These are phyloP conservation scores for Phaethornis superciliosus DNA, from an alignment of 2,113 vertebrate species.

Conservation along the genomic window DNA sequence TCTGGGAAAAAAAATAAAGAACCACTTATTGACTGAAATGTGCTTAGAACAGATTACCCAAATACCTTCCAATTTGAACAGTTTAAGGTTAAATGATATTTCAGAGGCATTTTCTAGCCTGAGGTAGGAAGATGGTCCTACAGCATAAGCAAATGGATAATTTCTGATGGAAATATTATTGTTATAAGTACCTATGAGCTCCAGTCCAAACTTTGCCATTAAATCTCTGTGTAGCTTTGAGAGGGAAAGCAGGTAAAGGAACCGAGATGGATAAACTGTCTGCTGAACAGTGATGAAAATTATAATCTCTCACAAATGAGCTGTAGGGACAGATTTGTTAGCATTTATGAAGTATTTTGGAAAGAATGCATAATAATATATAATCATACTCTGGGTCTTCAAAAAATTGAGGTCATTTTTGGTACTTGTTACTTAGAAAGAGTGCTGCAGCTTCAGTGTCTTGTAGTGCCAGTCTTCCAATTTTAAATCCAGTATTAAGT, in stretches of 20 bases:
- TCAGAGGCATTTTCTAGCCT: background rate
- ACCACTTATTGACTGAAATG: background rate
- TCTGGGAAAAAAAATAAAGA: background rate
- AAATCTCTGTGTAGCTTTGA: background rate
- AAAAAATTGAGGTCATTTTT: background rate
- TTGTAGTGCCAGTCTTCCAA: background rate
- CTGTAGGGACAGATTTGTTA: background rate
- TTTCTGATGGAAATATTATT: background rate
- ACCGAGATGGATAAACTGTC: background rate
- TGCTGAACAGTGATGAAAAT: background rate
- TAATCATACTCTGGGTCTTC: background rate
- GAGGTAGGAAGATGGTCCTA: background rate
- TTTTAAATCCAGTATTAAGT: background rate
- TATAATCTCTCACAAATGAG: background rate
- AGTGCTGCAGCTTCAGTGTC: background rate
- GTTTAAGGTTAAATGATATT: background rate
- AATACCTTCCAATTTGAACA: background rate
- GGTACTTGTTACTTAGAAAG: background rate
- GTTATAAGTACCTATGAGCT: background rate
- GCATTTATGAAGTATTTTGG: background rate
- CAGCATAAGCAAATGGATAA: background rate
- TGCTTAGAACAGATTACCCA: background rate
- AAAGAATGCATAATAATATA: background rate
- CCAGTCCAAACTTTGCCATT: background rate
- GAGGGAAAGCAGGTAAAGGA: background rate